Percentiles rank a stretch among this genome's conserved stretches.
phyloP scores from a whole-genome alignment of 2,113 vertebrate species.

The Chascanopsetta lugubris region DNA sequence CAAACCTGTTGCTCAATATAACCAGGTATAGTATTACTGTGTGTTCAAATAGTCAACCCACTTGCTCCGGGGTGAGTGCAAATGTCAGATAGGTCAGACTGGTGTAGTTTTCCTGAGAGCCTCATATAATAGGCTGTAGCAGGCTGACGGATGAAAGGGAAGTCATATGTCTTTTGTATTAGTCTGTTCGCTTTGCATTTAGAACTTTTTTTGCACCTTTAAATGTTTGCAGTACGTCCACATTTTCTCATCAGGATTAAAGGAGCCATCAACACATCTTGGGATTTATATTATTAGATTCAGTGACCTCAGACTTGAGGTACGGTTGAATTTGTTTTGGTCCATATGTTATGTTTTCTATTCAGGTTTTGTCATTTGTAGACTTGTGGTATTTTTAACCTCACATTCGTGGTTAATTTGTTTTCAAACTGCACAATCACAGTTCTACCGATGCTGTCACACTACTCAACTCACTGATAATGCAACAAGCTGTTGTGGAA shows the following conservation, averaged over 20 bases:
- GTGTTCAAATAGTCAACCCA: no score
- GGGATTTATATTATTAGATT: neutral
- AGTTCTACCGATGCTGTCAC: neutral
- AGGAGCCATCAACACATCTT: neutral
- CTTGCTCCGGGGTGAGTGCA: no score
- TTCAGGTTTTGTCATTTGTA: neutral
- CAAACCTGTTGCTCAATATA: constrained; percentile 92
- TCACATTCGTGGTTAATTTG: neutral
- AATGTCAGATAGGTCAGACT: no score
- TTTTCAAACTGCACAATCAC: neutral
- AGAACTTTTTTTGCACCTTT: no score
- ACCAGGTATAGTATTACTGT: constrained; percentile 85
- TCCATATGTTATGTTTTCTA: neutral
- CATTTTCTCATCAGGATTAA: neutral
- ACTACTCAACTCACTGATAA: neutral
- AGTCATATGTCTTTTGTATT: no score
- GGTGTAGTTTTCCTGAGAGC: no score
- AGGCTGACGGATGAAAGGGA: neutral
- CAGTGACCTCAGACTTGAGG: neutral
- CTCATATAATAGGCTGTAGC: no score
- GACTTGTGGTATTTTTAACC: no score
- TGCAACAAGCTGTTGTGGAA: no score
- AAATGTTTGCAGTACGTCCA: no score
- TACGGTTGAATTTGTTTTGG: neutral
- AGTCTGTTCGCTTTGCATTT: no score